These are phyloP conservation scores for Adrianichthys oophorus DNA, from an alignment of 2,797 vertebrate species.

Conservation along the genomic window DNA sequence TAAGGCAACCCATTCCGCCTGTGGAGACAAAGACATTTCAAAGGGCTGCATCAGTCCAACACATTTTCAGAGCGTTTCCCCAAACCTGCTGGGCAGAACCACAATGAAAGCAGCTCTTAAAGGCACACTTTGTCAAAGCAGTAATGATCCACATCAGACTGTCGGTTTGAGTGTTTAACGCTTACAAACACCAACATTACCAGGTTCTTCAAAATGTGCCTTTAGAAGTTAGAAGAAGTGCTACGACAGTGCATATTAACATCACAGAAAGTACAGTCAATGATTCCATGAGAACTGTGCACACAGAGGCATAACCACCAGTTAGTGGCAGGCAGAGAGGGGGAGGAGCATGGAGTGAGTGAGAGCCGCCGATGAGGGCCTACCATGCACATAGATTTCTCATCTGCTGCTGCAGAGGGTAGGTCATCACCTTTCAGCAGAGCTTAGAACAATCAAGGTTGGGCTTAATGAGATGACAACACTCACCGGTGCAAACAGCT, in stretches of 20 bases:
- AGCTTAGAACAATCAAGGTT: slow-evolving; percentile 60
- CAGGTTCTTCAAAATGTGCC: slow-evolving; percentile 58
- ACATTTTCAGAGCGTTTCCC: neutral
- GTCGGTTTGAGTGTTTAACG: no score
- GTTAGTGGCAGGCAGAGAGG: slow-evolving; percentile 68
- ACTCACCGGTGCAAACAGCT: slow-evolving; percentile 99
- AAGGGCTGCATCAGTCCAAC: slow-evolving; percentile 1
- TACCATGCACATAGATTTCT: slow-evolving; percentile 50
- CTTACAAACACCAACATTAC: slow-evolving; percentile 1
- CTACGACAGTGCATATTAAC: slow-evolving; percentile 39
- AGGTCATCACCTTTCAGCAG: slow-evolving; percentile 55
- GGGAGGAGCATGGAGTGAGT: slow-evolving; percentile 46
- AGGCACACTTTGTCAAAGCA: slow-evolving; percentile 60
- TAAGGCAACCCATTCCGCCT: slow-evolving; percentile 99
- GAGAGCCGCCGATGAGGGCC: slow-evolving; percentile 62
- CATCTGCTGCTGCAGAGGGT: slow-evolving; percentile 50
- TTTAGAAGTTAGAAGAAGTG: slow-evolving; percentile 51
- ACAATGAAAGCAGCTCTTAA: slow-evolving; percentile 54
- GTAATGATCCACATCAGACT: neutral
- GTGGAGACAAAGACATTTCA: slow-evolving; percentile 21
- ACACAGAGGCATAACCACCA: slow-evolving; percentile 57
- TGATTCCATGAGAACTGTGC: slow-evolving; percentile 46
- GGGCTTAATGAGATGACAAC: slow-evolving; percentile 80
- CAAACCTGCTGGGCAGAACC: slow-evolving; percentile 3
- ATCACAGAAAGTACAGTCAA: slow-evolving; percentile 45